Evolutionary conservation across 2,113 vertebrate genomes (phyloP), one percentile per base, ranked within the genome.

Genomic region (Lophochroa leadbeateri): DNA sequence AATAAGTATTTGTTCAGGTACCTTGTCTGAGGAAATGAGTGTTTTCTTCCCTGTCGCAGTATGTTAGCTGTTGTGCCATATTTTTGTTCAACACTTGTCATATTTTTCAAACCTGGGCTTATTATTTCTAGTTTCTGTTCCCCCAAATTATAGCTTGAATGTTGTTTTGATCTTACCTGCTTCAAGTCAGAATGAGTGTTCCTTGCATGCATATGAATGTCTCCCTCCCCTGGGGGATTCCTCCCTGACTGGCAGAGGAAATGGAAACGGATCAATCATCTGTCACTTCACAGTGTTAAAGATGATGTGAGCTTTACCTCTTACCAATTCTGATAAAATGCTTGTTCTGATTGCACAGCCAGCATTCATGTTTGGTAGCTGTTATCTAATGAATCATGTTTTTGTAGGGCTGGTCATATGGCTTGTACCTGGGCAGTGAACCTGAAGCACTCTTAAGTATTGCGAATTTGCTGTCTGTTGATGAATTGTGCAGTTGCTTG

Each of bases 1-100:
- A 89, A 79, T 75, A 78, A 82, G 49, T 78, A 47, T 95, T 97
- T 95, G 44, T 94, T 96, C 95, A 97, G 95, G 88, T 96, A 93
- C 24, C 50, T 31, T 89, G 41, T 70, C 31, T 71, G 72, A 72
- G 52, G 31, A 84, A 93, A 17, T 14, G 7, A 71, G 19, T 67
- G 7, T 91, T 88, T 93, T 93, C 47, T 93, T 69, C 78, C 77
- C 89, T 89, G 61, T 92, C 83, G 79, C 52, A 79, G 65, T 76
- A 43, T 16, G 13, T 75, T 84, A 69, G n/a, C 27, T 64, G 23
- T 57, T 61, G 28, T 71, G 44, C 37, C 0, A 0, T 63, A 24
- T 64, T 90, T 93, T 82, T 57, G 29, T 78, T 82, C 55, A 68
- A 35, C 29, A 39, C 16, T 81, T 71, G 24, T 76, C 2, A 0